These are phyloP conservation scores for Dryobota labecula DNA, from an alignment of 2,888 invertebrate species.

Conservation along the genomic window DNA sequence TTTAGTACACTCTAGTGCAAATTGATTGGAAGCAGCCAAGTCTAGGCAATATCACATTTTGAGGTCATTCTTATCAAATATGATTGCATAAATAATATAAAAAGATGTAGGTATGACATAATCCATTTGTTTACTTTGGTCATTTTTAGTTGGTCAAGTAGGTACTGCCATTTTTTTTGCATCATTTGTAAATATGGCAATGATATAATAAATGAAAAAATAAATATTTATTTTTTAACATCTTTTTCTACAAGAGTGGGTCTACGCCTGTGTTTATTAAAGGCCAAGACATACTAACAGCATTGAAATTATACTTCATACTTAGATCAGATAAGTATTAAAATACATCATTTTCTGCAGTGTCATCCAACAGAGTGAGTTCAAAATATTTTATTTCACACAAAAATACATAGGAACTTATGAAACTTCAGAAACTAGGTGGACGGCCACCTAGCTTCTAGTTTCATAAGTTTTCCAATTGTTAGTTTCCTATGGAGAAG, in stretches of 20 bases:
- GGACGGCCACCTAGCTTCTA: too few relatives aligned
- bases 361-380: too few relatives aligned
- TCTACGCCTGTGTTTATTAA: not conserved
- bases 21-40: constrained; percentile 28
- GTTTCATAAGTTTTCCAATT: too few relatives aligned
- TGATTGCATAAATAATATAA: constrained; percentile 47
- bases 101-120: constrained; percentile 57
- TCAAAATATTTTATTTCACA: too few relatives aligned
- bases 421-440: too few relatives aligned
- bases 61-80: constrained; percentile 59
- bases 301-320: not conserved
- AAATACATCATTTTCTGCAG: not conserved
- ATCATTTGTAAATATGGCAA: not conserved
- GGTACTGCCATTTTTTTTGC: constrained; percentile 6
- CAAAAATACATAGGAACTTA: too few relatives aligned
- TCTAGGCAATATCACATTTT: constrained; percentile 32
- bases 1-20: constrained; percentile 28
- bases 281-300: not conserved
- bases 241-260: not conserved
- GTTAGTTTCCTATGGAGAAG: too few relatives aligned
- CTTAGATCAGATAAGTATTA: not conserved
- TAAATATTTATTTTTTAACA: too few relatives aligned
- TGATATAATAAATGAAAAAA: constrained; percentile 4
- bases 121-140: constrained; percentile 38
- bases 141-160: constrained; percentile 17